Conservation (phyloP, 2,888 invertebrate genomes). For the Helleia helle region DNA sequence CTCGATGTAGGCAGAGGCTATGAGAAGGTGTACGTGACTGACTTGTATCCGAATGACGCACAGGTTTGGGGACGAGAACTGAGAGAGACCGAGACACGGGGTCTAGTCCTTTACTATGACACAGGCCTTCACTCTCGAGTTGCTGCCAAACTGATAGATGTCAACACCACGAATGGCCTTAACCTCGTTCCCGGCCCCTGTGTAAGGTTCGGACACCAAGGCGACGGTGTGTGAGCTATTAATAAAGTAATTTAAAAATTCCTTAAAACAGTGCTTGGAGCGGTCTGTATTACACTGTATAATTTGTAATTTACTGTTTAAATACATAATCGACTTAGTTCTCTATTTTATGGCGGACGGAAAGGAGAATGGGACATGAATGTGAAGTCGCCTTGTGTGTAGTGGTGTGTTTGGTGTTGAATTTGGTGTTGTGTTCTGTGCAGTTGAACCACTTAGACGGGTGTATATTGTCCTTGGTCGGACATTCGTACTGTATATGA, state of each 20-base stretch:
- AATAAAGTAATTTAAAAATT: neutral
- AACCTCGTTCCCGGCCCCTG: neutral
- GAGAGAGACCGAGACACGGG: conserved; percentile 4
- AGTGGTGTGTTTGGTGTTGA: neutral
- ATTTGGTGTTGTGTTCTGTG: neutral
- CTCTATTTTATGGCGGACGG: neutral
- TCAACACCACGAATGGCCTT: neutral
- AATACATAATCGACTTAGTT: neutral
- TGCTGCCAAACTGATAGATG: neutral
- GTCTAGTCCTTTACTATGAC: conserved; percentile 4
- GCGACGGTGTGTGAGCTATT: neutral
- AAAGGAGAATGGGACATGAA: neutral
- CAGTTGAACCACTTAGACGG: conserved; percentile 1
- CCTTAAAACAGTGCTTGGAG: neutral
- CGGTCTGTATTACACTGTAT: neutral
- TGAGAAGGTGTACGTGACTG: neutral
- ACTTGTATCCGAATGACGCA: conserved; percentile 1
- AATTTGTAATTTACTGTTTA: neutral
- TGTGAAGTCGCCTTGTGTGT: neutral
- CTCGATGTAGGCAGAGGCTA: conserved; percentile 16
- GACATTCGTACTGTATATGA: neutral
- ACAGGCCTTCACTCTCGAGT: conserved; percentile 5
- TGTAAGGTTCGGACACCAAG: neutral
- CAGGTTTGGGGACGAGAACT: conserved; percentile 12
- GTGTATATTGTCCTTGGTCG: neutral